phyloP scores from a whole-genome alignment of 2,888 invertebrate genomes.

The Aspidiotus destructor region DNA sequence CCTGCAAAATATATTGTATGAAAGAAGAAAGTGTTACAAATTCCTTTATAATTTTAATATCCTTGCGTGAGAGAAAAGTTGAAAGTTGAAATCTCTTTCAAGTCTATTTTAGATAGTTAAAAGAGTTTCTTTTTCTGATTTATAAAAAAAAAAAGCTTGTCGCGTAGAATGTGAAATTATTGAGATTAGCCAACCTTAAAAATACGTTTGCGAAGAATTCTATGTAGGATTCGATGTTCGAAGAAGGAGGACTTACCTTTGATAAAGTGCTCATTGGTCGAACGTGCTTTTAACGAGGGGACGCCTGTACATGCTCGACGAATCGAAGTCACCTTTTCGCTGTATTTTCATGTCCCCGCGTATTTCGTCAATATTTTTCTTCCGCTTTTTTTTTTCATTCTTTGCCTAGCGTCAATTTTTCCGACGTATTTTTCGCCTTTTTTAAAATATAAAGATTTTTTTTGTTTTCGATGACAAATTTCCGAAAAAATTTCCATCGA shows the following conservation, averaged over 20 bases:
- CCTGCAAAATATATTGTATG: too few relatives aligned
- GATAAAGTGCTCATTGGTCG: slow-evolving; percentile 10
- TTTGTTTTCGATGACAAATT: too few relatives aligned
- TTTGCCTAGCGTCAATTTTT: neutral
- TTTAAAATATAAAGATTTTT: neutral
- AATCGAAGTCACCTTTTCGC: neutral
- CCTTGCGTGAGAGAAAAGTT: too few relatives aligned
- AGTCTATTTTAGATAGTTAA: too few relatives aligned
- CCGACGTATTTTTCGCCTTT: neutral
- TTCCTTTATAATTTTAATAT: too few relatives aligned
- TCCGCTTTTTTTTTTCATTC: neutral
- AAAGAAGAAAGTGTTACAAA: too few relatives aligned
- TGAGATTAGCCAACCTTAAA: too few relatives aligned
- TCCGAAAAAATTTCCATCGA: too few relatives aligned
- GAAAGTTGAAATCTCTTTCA: too few relatives aligned
- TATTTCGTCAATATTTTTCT: neutral
- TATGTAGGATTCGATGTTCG: neutral
- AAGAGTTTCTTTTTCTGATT: too few relatives aligned
- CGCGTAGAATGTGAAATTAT: too few relatives aligned
- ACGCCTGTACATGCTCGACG: slow-evolving; percentile 6
- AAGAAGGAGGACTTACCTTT: neutral
- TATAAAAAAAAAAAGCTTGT: too few relatives aligned
- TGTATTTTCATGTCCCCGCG: neutral
- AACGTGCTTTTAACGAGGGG: slow-evolving; percentile 1
- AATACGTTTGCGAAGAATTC: neutral